Base-by-base conservation (phyloP, 2,888 invertebrate species). In the Tetragnatha montana region DNA sequence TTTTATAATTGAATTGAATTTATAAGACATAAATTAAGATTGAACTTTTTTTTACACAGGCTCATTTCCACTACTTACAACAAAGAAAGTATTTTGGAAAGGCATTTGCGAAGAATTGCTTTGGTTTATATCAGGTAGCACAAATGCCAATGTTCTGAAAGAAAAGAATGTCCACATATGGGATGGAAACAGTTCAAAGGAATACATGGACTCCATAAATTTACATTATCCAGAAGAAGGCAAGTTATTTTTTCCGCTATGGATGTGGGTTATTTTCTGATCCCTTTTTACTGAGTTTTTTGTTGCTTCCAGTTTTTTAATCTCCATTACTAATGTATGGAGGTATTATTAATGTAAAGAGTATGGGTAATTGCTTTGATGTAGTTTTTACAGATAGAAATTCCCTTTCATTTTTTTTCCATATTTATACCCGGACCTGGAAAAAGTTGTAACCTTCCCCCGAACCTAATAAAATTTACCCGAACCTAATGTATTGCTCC, bases 121-220 rank as follows among this genome's bases (percentile, higher is more conserved):
- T 0, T 99, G 99, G 99, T 99, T 99, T 94, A 96, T 99, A 70
- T 95, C 95, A 91, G 99, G 98, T 0, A 96, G 96, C 35, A 99
- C 99, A 0, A 96, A 98, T 94, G 96, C 97, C 0, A 97, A 97
- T 92, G 95, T 96, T 85, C 94, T 99, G 76, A 95, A 96, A 82
- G 95, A 95, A 0, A 97, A 97, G 93, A 95, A 95, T 75, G 95
- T 99, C 7, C 96, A 96, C 92, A 99, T 99, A 92, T 99, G 99
- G 99, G 98, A 99, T 94, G 97, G 96, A 0, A 99, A 99, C 93
- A 98, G 98, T 91, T 97, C 97, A 0, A 95, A 97, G 82, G 95
- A 95, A 90, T 99, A 97, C 93, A 94, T 99, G n/a, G 97, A 98
- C 93, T 96, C 96, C 69, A 94, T 96, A 47, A 99, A 98, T 8